Base-by-base conservation (phyloP, 2,888 invertebrate species). In the Aethes cnicana region DNA sequence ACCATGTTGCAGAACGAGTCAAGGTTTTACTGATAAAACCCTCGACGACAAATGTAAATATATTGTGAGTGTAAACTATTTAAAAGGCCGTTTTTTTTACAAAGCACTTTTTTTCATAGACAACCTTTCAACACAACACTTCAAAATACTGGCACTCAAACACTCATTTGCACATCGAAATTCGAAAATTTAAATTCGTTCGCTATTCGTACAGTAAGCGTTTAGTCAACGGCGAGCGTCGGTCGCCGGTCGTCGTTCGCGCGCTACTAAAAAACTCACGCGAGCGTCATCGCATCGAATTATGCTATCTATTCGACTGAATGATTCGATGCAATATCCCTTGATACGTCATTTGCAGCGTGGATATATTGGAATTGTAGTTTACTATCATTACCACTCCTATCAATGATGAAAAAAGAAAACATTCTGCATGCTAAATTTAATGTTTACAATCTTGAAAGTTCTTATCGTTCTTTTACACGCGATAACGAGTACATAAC, bases 211-310 rank as follows among this genome's bases (percentile, higher is more conserved):
- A 54, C 58, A n/a, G n/a, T n/a, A n/a, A 58, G 66, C 54, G 60
- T 49, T 67, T 58, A 64, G 61, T 62, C 55, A 57, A 69, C 66
- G 68, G 58, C 76, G 72, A 63, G 72, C 88, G 88, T 84, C 82
- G 74, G 54, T 70, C 73, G 75, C 74, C 74, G 57, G 65, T 69
- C 74, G 77, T 66, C 66, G 83, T 76, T 81, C 73, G 78, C 80
- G 84, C 74, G 74, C 65, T 73, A 87, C 87, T 87, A 69, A 78
- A 76, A 77, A 70, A 63, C 61, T 63, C 69, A 65, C 66, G 64
- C 57, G 54, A 62, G 67, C 71, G 74, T 72, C 74, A 75, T 69
- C 73, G 72, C 65, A 70, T 72, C 72, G 71, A 77, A 81, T 75
- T 69, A 63, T 69, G 50, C 43, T 52, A 52, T 52, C 49, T 33